Conservation (phyloP, 2,797 vertebrate genomes). For the Rhodeus uyekii region DNA sequence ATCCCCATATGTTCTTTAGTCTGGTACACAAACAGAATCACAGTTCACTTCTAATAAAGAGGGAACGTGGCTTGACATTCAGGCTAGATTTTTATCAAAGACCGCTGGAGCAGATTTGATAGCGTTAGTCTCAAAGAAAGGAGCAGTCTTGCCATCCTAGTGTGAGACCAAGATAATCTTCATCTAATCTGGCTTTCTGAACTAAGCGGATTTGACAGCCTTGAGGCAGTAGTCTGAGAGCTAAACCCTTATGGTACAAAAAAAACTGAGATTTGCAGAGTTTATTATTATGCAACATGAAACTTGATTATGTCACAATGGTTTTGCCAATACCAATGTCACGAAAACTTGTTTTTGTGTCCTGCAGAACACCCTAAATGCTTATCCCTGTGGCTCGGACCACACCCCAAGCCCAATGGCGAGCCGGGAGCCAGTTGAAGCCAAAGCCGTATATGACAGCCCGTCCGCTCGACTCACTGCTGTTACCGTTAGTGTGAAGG, state of each 20-base stretch:
- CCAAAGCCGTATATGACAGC: constrained; percentile 78
- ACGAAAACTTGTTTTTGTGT: constrained; percentile 29
- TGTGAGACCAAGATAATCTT: constrained; percentile 62
- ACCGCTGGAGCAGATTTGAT: constrained; percentile 53
- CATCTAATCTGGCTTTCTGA: constrained; percentile 65
- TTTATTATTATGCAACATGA: constrained; percentile 20
- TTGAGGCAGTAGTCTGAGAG: constrained; percentile 41
- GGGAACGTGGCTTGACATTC: not conserved
- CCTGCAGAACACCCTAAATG: constrained; percentile 87
- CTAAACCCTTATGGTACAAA: constrained; percentile 25
- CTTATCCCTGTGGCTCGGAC: constrained; percentile 95
- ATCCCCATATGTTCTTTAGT: constrained; percentile 1
- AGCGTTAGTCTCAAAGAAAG: constrained; percentile 58
- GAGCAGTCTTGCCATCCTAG: constrained; percentile 49
- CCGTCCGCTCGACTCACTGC: constrained; percentile 83
- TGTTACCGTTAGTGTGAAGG: constrained; percentile 85
- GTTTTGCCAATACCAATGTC: not conserved
- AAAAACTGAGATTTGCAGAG: not conserved
- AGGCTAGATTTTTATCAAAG: constrained; percentile 37
- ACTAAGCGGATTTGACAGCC: constrained; percentile 61
- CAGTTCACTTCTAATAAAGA: not conserved
- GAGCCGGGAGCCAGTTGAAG: constrained; percentile 81
- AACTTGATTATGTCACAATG: constrained; percentile 15
- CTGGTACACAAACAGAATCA: not conserved
- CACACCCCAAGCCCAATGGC: constrained; percentile 98